Evolutionary conservation across 1,140 invertebrate species (phyloP), one percentile per base, ranked within the genome.

Genomic region (Oncopeltus fasciatus): DNA sequence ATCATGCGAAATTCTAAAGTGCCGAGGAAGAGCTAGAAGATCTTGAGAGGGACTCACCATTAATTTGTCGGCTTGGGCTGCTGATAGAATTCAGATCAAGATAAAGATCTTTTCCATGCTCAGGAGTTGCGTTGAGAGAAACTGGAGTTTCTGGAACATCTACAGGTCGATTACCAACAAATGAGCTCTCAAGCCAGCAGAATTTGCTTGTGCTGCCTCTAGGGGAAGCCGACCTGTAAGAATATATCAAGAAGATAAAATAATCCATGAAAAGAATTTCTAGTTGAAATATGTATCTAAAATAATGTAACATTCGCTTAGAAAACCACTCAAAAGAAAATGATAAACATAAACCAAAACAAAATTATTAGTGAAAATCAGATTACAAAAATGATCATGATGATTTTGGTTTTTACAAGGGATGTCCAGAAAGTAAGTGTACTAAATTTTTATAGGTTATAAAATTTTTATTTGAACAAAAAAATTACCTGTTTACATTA

Each of bases 111-210:
- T 62, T 60, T 53, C 43, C 60, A 72, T 65, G 76, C 20, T 74
- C 71, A 28, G 68, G 65, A 58, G 72, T 67, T 47, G 76, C 73
- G 46, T 72, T 74, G 64, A 80, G 75, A 53, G 81, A 83, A 64
- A 85, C 77, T 28, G 87, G 87, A 62, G 87, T 90, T 74, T 88
- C 85, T 14, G 87, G 88, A 38, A 87, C 88, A 65, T 90, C 88
- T 68, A 90, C 74, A 8, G 88, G 88, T 68, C 86, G 83, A 66
- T 83, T 85, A 65, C 90, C 85, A 64, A 92, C 88, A 75, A 93
- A 93, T 63, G 88, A 90, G 74, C 88, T 92, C 73, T 93, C 90
- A 72, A 93, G 79, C 90, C 90, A 93, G 72, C 87, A 90, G 66
- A 81, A 70, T 65, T 76, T 76, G 62, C 74, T 73, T 66, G 78